Evolutionary conservation across 2,888 invertebrate genomes (phyloP).

Genomic region (Stegophylla sp.): DNA sequence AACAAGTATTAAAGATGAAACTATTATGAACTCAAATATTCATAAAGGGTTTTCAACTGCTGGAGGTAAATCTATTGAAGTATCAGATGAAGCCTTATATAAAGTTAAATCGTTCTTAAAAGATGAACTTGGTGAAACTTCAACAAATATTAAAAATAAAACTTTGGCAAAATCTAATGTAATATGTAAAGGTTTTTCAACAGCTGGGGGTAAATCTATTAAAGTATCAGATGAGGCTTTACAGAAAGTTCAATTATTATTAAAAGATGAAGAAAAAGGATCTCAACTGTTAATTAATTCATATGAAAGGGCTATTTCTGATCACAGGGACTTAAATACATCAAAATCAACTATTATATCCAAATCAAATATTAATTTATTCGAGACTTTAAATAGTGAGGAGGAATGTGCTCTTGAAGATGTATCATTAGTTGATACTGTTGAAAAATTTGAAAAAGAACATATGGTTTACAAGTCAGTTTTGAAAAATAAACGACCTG

Average conservation of each 20-base stretch:
- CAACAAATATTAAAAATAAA: not conserved
- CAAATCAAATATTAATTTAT: not conserved
- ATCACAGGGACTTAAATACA: not conserved
- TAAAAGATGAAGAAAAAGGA: conserved; percentile 13
- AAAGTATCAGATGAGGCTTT: conserved; percentile 39
- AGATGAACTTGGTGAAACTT: not conserved
- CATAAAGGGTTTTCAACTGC: conserved; percentile 45
- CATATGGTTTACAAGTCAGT: not conserved
- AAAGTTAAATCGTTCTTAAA: not conserved
- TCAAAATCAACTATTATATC: not conserved
- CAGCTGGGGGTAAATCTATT: conserved; percentile 52
- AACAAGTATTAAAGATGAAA: not conserved
- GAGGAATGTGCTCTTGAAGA: conserved; percentile 36
- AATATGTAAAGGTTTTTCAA: conserved; percentile 38
- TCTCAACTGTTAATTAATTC: not conserved
- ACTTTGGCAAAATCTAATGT: not conserved
- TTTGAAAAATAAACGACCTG: conserved; percentile 37
- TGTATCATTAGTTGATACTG: conserved; percentile 41
- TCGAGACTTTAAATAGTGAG: conserved; percentile 4
- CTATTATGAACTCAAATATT: not conserved
- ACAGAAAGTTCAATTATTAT: not conserved
- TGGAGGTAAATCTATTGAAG: conserved; percentile 46
- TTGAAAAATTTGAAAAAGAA: conserved; percentile 44
- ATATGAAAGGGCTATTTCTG: not conserved
- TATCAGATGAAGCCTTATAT: conserved; percentile 25